These are phyloP conservation scores for Phalera bucephala DNA, from an alignment of 2,888 invertebrate genomes.

Conservation along the genomic window DNA sequence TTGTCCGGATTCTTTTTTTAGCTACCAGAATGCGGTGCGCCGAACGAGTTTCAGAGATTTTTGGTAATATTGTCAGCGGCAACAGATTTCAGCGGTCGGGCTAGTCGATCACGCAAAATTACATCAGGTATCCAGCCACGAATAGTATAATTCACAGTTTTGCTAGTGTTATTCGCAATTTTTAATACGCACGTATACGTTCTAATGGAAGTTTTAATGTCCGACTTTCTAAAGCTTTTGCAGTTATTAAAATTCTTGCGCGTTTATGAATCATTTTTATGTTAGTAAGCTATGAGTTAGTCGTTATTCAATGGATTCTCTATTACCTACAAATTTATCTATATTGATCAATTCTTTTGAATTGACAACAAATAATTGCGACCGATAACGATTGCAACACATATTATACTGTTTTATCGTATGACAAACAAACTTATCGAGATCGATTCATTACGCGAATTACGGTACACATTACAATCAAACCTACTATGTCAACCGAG, in stretches of 20 bases:
- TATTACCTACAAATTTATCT: no score
- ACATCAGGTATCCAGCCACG: slow-evolving; percentile 26
- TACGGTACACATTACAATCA: slow-evolving; percentile 31
- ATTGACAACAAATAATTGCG: slow-evolving; percentile 3
- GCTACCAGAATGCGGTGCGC: slow-evolving; percentile 50
- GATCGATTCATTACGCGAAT: slow-evolving; percentile 27
- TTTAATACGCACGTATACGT: slow-evolving; percentile 55
- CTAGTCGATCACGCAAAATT: slow-evolving; percentile 1
- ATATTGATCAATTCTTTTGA: no score
- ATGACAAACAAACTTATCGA: slow-evolving; percentile 37
- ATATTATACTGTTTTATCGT: slow-evolving; percentile 32
- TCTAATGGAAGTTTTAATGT: slow-evolving; percentile 47
- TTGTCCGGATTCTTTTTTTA: slow-evolving; percentile 65
- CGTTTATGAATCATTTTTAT: neutral
- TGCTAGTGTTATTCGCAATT: slow-evolving; percentile 41
- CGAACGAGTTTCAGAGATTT: slow-evolving; percentile 47
- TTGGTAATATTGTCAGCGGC: slow-evolving; percentile 32
- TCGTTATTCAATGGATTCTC: neutral
- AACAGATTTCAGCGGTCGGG: slow-evolving; percentile 29
- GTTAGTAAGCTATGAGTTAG: neutral
- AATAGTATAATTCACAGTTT: slow-evolving; percentile 39
- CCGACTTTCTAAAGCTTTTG: slow-evolving; percentile 53
- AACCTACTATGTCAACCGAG: slow-evolving; percentile 42
- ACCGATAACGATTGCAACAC: slow-evolving; percentile 18
- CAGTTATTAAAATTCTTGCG: neutral